Conservation (phyloP, 2,888 invertebrate genomes). For the Trichogramma dendrolimi region DNA sequence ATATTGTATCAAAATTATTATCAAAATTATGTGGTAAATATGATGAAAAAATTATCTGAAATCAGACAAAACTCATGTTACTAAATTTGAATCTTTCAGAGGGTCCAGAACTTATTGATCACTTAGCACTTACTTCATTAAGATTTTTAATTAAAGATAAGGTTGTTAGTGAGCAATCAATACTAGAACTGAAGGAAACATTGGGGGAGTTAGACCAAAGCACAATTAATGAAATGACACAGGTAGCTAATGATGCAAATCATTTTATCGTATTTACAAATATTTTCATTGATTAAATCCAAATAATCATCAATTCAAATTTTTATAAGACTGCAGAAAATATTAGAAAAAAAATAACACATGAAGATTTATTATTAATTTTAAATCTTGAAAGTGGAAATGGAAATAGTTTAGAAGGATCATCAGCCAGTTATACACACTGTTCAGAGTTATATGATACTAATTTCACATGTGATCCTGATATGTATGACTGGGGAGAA, state of each 20-base stretch:
- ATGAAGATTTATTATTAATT: conserved; percentile 38
- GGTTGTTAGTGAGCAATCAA: conserved; percentile 59
- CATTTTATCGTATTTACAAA: neutral
- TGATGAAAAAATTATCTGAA: conserved; percentile 16
- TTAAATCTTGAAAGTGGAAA: conserved; percentile 25
- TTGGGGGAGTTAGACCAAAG: conserved; percentile 60
- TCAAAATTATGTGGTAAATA: conserved; percentile 38
- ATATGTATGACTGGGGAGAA: too few relatives aligned
- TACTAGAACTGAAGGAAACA: conserved; percentile 57
- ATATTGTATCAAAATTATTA: conserved; percentile 40
- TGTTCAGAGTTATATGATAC: too few relatives aligned
- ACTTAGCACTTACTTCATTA: conserved; percentile 61
- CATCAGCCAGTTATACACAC: too few relatives aligned
- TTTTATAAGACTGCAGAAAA: conserved; percentile 52
- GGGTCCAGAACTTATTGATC: conserved; percentile 63
- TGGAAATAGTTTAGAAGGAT: neutral
- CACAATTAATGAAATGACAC: conserved; percentile 59
- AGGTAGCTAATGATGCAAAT: conserved; percentile 45
- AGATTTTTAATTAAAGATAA: conserved; percentile 61
- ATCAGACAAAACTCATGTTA: conserved; percentile 11
- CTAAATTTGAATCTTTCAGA: conserved; percentile 30
- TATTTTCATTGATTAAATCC: conserved; percentile 13
- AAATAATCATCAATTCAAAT: conserved; percentile 9
- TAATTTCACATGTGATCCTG: too few relatives aligned
- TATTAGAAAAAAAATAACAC: conserved; percentile 34